Conservation (phyloP, 2,888 invertebrate genomes). For the Cryptosula pallasiana region DNA sequence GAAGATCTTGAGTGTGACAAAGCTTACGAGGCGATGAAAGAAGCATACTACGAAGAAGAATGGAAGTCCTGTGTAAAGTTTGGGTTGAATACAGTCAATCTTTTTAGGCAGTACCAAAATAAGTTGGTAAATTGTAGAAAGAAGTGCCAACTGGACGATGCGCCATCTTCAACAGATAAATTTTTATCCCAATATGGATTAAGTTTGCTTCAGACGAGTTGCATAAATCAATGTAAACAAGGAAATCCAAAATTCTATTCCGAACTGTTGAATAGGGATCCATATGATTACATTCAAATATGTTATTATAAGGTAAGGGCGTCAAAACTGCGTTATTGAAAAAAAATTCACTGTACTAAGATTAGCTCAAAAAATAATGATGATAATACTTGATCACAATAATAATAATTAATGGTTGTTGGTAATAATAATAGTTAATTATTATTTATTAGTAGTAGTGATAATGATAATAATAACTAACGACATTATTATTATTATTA, state of each 20-base stretch:
- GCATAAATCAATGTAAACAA: not conserved
- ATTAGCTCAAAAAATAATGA: too few relatives aligned
- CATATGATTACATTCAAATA: slow-evolving; percentile 18
- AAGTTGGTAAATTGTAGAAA: not conserved
- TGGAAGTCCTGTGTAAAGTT: slow-evolving; percentile 1
- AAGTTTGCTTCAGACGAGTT: not conserved
- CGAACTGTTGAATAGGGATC: not conserved
- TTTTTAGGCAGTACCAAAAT: not conserved
- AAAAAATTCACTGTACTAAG: too few relatives aligned
- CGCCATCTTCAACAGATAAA: not conserved
- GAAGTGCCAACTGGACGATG: not conserved
- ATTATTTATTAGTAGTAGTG: too few relatives aligned
- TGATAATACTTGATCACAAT: too few relatives aligned
- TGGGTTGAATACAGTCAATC: not conserved
- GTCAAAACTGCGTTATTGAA: too few relatives aligned
- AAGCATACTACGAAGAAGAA: slow-evolving; percentile 9
- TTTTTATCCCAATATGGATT: not conserved
- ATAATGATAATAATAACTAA: too few relatives aligned
- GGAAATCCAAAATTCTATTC: not conserved
- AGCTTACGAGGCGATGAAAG: not conserved
- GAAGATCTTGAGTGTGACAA: not conserved
- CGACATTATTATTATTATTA: too few relatives aligned
- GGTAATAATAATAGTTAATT: too few relatives aligned
- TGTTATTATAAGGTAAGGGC: slow-evolving; percentile 3
- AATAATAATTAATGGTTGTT: too few relatives aligned